Percentiles rank a stretch among this genome's conserved stretches.
Conservation (phyloP, 2,888 invertebrate genomes). For the Limulus polyphemus region DNA sequence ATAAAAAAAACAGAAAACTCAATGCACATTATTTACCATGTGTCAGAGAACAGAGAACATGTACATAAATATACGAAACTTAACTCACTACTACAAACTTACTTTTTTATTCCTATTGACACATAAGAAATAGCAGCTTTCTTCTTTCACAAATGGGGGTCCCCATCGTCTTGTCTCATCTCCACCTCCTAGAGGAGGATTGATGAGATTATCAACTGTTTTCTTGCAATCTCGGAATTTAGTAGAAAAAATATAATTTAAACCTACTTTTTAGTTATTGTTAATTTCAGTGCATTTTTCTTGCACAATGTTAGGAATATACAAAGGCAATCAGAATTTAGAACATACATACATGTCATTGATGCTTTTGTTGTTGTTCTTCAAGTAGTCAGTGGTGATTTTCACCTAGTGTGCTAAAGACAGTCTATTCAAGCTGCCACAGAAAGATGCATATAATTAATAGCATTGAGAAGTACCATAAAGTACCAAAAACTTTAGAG, state of each 20-base stretch:
- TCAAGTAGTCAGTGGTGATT: too few relatives aligned
- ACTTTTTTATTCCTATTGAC: constrained; percentile 83
- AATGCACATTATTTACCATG: not conserved
- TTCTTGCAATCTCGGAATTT: not conserved
- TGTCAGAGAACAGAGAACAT: not conserved
- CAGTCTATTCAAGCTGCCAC: too few relatives aligned
- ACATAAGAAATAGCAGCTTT: constrained; percentile 67
- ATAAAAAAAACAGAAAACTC: not conserved
- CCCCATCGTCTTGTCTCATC: constrained; percentile 90
- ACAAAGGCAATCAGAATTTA: too few relatives aligned
- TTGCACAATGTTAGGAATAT: too few relatives aligned
- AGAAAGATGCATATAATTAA: too few relatives aligned
- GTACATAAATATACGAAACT: not conserved
- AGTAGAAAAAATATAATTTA: not conserved
- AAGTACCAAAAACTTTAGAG: too few relatives aligned
- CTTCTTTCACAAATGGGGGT: constrained; percentile 61
- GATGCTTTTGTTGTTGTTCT: too few relatives aligned
- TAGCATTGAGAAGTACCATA: too few relatives aligned
- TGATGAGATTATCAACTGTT: not conserved
- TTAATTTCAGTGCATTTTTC: too few relatives aligned
- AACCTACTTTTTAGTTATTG: too few relatives aligned
- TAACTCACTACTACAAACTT: constrained; percentile 1
- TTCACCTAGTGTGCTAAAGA: too few relatives aligned
- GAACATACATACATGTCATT: too few relatives aligned
- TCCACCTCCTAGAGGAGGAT: constrained; percentile 42